Evolutionary conservation across 2,113 vertebrate species (phyloP), one percentile per base, ranked within the genome.

Genomic region (Oceanites oceanicus): DNA sequence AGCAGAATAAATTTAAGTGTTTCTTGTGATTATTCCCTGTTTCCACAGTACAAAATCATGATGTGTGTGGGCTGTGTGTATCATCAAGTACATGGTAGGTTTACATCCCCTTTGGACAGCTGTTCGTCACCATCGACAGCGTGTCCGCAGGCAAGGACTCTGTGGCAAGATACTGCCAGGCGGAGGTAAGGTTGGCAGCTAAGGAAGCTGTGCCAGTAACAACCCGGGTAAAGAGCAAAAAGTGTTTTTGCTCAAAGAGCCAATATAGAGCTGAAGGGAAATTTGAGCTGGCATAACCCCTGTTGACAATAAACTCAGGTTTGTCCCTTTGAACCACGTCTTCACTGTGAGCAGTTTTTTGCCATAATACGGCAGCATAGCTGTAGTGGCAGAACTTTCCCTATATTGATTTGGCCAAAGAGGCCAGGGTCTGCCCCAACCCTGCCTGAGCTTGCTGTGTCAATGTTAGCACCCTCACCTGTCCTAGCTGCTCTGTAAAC

Each of bases 51-150:
- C 7, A 36, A 27, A 47, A 53, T 38, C 68, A 77, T 38, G 32
- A 18, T 15, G 7, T 27, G 32, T 61, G n/a, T 21, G 13, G 45
- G 32, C 75, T 47, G 34, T 61, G 52, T 18, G 49, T 56, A 16
- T 68, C 65, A 38, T 49, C 26, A n/a, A n/a, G n/a, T 82, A 26
- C 34, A 12, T 23, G 42, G 70, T 18, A 42, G 34, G 32, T 73
- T 89, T 72, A 29, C 27, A 32, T n/a, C 59, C 59, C 9, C 66
- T 53, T 53, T 44, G 66, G 34, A 44, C 49, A 78, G 55, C 38
- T 58, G 27, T 55, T 19, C 0, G 0, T 55, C n/a, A 23, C 50
- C 21, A 25, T 19, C 6, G 6, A 14, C 50, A 36, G 27, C 1
- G 3, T 22, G 47, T 45, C 32, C 3, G 1, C 49, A 77, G 55